Evolutionary conservation across 2,113 vertebrate genomes (phyloP).

Genomic region (Camelus dromedarius): DNA sequence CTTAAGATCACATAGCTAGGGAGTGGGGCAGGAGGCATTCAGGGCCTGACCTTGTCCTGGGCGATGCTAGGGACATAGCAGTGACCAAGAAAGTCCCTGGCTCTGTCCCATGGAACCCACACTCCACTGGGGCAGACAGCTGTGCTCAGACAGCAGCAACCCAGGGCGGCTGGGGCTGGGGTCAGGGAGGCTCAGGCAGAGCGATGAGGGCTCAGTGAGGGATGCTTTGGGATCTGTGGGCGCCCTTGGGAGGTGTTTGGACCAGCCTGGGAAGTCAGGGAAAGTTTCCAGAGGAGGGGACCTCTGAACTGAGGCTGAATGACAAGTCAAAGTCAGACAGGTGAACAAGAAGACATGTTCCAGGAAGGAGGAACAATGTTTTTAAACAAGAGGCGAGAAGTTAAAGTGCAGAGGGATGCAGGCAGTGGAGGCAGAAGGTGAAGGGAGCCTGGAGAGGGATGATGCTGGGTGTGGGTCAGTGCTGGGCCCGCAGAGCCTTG

Average conservation of each 20-base stretch:
- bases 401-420: neutral
- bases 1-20: neutral
- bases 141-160: neutral
- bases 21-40: neutral
- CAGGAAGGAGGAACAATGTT: neutral
- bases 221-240: neutral
- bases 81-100: neutral
- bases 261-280: neutral
- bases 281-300: neutral
- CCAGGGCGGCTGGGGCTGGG: accelerated
- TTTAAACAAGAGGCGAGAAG: neutral
- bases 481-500: accelerated
- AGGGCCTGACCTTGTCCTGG: neutral
- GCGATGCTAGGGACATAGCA: neutral
- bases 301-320: neutral
- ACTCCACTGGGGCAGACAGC: neutral
- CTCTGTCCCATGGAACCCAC: neutral
- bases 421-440: neutral
- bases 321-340: neutral
- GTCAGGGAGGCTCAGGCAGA: neutral
- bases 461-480: neutral
- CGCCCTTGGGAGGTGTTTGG: neutral
- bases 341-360: neutral
- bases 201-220: accelerated
- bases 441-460: neutral